Evolutionary conservation across 2,797 vertebrate species (phyloP).

Genomic region (Ceryle rudis): DNA sequence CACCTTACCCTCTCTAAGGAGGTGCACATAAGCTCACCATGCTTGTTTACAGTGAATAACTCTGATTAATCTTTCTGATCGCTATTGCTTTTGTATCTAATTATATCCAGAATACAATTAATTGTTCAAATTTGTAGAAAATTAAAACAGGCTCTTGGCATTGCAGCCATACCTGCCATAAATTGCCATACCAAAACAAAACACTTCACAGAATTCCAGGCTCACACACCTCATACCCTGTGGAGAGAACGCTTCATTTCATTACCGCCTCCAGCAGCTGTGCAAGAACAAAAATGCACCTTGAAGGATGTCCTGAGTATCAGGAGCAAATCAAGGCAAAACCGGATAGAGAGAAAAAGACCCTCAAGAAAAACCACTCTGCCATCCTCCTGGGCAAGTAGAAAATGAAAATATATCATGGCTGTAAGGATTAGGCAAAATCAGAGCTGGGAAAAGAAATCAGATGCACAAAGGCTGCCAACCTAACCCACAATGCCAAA

Average conservation of each 20-base stretch:
- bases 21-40: not conserved
- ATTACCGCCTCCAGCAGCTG: conserved; percentile 23
- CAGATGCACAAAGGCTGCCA: not conserved
- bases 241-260: not conserved
- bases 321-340: conserved; percentile 26
- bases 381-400: not conserved
- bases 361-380: conserved; percentile 39
- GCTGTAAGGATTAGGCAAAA: not conserved
- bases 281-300: not conserved
- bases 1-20: not conserved
- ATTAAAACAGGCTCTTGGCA: not conserved
- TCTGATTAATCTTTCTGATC: not conserved
- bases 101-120: not conserved
- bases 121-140: not conserved
- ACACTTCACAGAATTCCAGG: not conserved
- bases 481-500: not conserved
- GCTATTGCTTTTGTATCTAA: not conserved
- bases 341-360: not conserved
- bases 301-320: not conserved
- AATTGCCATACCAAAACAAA: conserved; percentile 16
- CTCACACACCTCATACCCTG: not conserved
- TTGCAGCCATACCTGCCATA: not conserved
- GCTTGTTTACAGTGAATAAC: not conserved
- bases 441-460: not conserved
- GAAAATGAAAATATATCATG: not conserved